Evolutionary conservation across 2,113 vertebrate genomes (phyloP).

Genomic region (Tenrec ecaudatus): DNA sequence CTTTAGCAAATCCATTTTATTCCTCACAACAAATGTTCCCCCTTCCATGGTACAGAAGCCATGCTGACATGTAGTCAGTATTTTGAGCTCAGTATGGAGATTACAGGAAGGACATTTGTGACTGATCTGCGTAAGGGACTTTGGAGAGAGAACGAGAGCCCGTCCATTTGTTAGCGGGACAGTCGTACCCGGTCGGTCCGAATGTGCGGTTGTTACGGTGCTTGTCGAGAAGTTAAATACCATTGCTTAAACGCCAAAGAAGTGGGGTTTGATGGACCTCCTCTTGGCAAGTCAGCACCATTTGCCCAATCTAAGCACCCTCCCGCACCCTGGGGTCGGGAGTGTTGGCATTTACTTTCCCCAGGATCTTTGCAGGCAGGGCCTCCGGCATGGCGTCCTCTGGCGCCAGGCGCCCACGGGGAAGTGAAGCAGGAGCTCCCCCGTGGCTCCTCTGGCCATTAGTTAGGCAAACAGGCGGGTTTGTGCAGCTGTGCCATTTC

Average conservation of each 20-base stretch:
- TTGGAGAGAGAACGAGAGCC: neutral
- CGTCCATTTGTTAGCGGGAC: neutral
- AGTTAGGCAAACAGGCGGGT: neutral
- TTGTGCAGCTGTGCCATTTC: neutral
- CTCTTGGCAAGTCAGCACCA: neutral
- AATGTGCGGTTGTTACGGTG: neutral
- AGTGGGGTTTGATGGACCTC: too few relatives aligned
- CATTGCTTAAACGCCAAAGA: neutral
- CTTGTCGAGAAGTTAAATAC: neutral
- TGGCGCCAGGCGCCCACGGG: fast-evolving
- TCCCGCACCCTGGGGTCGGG: neutral
- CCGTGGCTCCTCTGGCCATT: neutral
- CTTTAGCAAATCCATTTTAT: too few relatives aligned
- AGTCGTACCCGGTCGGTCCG: neutral
- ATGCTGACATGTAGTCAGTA: neutral
- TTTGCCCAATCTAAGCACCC: neutral
- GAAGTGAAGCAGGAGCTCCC: neutral
- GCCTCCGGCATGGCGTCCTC: neutral
- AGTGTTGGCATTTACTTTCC: neutral
- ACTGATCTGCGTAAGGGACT: neutral
- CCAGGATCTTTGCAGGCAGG: neutral
- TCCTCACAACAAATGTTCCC: too few relatives aligned
- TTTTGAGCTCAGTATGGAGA: neutral
- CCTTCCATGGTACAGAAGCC: neutral
- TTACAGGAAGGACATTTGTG: neutral